A percentile compares a stretch with the other conserved stretches of the same genome.
Conservation (phyloP, 2,888 invertebrate genomes). For the Chelonus formosanus region DNA sequence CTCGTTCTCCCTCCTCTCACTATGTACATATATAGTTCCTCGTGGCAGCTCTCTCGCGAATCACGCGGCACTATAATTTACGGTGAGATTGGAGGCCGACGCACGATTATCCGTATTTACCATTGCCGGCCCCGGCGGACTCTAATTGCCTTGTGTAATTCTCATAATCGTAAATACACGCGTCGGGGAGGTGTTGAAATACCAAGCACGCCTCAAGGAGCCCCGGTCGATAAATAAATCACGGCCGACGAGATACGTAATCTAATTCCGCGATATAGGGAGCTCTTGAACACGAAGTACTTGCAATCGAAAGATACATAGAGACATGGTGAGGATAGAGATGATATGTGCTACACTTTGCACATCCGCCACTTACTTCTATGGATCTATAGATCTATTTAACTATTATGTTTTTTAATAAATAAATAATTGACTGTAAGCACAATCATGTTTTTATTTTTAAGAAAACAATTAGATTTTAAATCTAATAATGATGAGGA, state of each 20-base stretch:
- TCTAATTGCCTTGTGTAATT: slow-evolving; percentile 59
- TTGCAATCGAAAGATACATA: no score
- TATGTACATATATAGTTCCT: slow-evolving; percentile 28
- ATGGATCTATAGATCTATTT: no score
- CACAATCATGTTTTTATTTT: no score
- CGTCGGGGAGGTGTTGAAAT: slow-evolving; percentile 57
- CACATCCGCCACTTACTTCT: slow-evolving; percentile 9
- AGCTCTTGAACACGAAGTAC: slow-evolving; percentile 24
- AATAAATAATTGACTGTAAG: no score
- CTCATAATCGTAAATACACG: slow-evolving; percentile 58
- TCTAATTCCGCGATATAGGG: slow-evolving; percentile 54
- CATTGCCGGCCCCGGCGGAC: slow-evolving; percentile 43
- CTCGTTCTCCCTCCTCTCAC: no score
- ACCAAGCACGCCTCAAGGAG: slow-evolving; percentile 48
- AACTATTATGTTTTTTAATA: no score
- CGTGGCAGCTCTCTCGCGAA: slow-evolving; percentile 27
- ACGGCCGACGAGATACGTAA: slow-evolving; percentile 53
- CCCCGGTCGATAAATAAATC: slow-evolving; percentile 56
- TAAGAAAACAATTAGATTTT: no score
- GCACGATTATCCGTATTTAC: slow-evolving; percentile 53
- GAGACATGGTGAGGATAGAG: background rate
- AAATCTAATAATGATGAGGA: no score
- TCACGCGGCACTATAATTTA: slow-evolving; percentile 46
- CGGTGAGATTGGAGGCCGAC: slow-evolving; percentile 42
- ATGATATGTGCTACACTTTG: background rate